A percentile compares a stretch with the other conserved stretches of the same genome.
phyloP scores from a whole-genome alignment of 1,140 invertebrate species.

The Oryctes rhinoceros region DNA sequence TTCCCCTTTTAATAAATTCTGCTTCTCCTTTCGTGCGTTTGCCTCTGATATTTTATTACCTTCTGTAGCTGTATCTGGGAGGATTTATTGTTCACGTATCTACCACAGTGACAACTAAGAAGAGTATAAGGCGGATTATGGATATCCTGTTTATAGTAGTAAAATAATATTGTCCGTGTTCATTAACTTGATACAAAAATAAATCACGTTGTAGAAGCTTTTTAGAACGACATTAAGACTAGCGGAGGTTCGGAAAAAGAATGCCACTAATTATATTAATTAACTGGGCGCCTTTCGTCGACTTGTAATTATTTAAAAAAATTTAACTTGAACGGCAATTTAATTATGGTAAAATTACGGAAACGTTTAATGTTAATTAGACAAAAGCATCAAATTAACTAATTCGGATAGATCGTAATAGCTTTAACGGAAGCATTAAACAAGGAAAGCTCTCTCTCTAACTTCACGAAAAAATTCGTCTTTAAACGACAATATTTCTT shows the following conservation, averaged over 20 bases:
- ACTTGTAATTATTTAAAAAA: not conserved
- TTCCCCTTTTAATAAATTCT: constrained; percentile 20
- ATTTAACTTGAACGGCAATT: not conserved
- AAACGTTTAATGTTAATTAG: not conserved
- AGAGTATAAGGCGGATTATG: not conserved
- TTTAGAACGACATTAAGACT: not conserved
- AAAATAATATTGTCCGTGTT: not conserved
- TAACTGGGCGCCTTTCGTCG: not conserved
- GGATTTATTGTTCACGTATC: constrained; percentile 11
- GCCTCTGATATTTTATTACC: constrained; percentile 13
- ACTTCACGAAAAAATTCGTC: no score
- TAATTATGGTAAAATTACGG: not conserved
- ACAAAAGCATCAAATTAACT: not conserved
- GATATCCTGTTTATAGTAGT: not conserved
- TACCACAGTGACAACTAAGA: not conserved
- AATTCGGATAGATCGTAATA: no score
- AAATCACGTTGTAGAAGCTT: not conserved
- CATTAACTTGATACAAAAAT: not conserved
- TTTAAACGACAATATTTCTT: no score
- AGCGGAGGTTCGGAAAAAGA: not conserved
- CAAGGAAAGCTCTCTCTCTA: no score
- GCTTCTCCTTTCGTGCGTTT: not conserved
- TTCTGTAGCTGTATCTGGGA: not conserved
- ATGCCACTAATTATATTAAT: not conserved
- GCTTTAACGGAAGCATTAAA: no score